phyloP scores from a whole-genome alignment of 1,140 invertebrate genomes.

The Apis dorsata region DNA sequence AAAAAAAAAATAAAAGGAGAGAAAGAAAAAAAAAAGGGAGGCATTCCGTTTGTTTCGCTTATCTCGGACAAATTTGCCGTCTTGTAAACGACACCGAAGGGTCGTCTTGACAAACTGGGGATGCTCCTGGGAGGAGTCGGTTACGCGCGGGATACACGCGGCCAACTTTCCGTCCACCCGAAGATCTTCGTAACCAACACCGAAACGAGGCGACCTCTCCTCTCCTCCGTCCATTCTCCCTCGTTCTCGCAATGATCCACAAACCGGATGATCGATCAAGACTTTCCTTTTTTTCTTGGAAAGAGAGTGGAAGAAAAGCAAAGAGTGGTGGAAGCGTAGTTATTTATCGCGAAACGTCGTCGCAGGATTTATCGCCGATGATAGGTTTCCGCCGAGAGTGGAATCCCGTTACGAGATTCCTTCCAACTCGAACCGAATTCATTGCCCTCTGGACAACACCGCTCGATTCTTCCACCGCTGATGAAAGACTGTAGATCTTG shows the following conservation, averaged over 20 bases:
- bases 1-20: constrained; percentile 6
- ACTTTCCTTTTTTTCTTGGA: constrained; percentile 10
- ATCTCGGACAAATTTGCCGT: constrained; percentile 79
- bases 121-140: constrained; percentile 60
- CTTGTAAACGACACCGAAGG: constrained; percentile 78
- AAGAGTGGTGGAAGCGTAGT: constrained; percentile 10
- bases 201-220: constrained; percentile 37
- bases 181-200: constrained; percentile 33
- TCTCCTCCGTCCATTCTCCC: constrained; percentile 15
- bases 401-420: constrained; percentile 20
- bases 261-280: constrained; percentile 38
- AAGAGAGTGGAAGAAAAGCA: neutral
- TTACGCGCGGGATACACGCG: constrained; percentile 55
- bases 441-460: neutral
- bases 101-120: constrained; percentile 75
- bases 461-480: neutral
- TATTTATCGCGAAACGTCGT: constrained; percentile 51
- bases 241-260: neutral
- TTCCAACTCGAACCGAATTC: neutral
- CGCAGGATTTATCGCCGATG: constrained; percentile 53
- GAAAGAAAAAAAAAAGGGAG: neutral
- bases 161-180: constrained; percentile 32
- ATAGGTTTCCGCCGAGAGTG: constrained; percentile 37
- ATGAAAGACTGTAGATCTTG: neutral
- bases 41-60: constrained; percentile 77